Percentiles rank a stretch among this genome's conserved stretches.
Conservation (phyloP, 1,140 invertebrate genomes). For the Vollenhovia emeryi region DNA sequence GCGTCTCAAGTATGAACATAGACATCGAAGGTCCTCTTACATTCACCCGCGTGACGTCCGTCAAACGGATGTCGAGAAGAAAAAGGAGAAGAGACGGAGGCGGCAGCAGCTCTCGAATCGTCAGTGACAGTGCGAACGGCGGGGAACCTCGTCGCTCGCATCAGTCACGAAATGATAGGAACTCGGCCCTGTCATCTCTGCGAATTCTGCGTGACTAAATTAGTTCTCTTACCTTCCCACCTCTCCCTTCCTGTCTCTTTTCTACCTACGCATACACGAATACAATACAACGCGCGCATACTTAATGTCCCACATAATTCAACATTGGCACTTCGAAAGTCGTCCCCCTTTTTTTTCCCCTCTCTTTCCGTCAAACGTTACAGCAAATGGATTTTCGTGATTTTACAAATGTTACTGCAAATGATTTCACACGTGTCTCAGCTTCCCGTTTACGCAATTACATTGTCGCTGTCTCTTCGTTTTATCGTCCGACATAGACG, state of each 20-base stretch:
- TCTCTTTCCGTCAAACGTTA: slow-evolving; percentile 37
- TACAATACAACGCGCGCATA: slow-evolving; percentile 53
- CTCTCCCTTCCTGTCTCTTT: slow-evolving; percentile 2
- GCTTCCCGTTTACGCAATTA: slow-evolving; percentile 66
- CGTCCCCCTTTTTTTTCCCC: slow-evolving; percentile 43
- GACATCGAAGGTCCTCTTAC: not conserved
- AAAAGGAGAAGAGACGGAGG: slow-evolving; percentile 11
- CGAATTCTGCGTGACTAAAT: slow-evolving; percentile 63
- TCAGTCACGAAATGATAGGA: slow-evolving; percentile 70
- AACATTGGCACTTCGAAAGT: slow-evolving; percentile 79
- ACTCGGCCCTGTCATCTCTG: slow-evolving; percentile 67
- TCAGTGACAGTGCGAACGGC: slow-evolving; percentile 11
- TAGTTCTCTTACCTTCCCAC: not conserved
- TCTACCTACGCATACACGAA: slow-evolving; percentile 60
- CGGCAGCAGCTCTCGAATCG: slow-evolving; percentile 54
- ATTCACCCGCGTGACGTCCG: not conserved
- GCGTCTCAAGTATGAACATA: not conserved
- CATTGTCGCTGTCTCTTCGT: slow-evolving; percentile 62
- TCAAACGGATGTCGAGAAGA: not conserved
- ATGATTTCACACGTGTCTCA: slow-evolving; percentile 45
- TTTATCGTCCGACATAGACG: slow-evolving; percentile 57
- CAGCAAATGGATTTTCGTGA: too few species aligned
- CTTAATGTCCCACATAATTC: slow-evolving; percentile 63
- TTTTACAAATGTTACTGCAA: slow-evolving; percentile 57
- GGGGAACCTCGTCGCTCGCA: slow-evolving; percentile 26